Percentiles rank a stretch among this genome's conserved stretches.
Conservation (phyloP, 2,113 vertebrate species). For the Nothocercus julius region DNA sequence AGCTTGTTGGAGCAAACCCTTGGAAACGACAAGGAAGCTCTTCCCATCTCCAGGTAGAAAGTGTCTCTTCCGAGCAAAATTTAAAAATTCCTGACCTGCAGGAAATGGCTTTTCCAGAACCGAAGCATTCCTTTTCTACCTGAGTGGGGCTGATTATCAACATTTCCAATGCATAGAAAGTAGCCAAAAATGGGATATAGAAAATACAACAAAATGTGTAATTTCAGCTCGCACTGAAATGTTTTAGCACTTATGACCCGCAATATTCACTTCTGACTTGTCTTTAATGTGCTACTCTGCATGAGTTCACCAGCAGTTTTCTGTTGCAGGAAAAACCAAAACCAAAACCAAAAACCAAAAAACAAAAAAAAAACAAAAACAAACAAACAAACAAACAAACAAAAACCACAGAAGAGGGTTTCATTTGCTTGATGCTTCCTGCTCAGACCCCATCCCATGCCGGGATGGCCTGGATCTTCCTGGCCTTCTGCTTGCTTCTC, state of each 20-base stretch:
- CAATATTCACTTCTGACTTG: neutral
- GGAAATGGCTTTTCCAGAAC: neutral
- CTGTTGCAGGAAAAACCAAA: neutral
- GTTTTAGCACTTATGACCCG: neutral
- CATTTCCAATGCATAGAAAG: neutral
- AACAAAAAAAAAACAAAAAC: no score
- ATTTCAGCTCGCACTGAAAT: neutral
- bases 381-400: no score
- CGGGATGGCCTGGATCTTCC: no score
- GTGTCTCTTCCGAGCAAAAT: neutral
- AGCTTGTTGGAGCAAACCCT: neutral
- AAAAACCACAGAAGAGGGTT: neutral
- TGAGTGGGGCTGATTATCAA: rapidly evolving
- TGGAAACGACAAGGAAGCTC: neutral
- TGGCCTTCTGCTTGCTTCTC: neutral
- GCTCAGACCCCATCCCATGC: neutral
- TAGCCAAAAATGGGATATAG: neutral
- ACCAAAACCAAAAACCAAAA: no score
- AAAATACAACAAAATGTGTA: neutral
- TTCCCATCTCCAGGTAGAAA: neutral
- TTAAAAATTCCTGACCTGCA: rapidly evolving
- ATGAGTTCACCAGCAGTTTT: neutral
- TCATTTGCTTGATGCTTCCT: neutral
- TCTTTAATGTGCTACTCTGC: neutral
- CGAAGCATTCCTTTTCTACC: neutral